phyloP scores from a whole-genome alignment of 2,113 vertebrate species.

The Crocuta crocuta region DNA sequence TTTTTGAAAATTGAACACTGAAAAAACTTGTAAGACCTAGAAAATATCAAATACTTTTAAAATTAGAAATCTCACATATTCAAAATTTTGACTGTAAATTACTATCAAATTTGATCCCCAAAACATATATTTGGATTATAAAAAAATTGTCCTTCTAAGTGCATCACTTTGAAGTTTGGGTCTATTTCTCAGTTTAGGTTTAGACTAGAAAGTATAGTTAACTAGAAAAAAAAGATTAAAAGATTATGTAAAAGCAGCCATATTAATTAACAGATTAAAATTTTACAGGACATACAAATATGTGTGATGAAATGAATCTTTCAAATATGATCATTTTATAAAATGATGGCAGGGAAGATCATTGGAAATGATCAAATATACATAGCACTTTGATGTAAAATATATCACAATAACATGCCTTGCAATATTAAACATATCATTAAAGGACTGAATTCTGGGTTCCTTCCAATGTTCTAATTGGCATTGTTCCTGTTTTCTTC shows the following conservation, averaged over 20 bases:
- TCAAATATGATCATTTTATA: constrained; percentile 40
- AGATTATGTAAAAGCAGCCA: neutral
- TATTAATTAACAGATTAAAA: neutral
- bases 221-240: neutral
- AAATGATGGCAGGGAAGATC: constrained; percentile 2
- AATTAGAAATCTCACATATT: neutral
- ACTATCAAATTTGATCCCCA: neutral
- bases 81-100: neutral
- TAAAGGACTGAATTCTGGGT: constrained; percentile 54
- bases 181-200: neutral
- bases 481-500: constrained; percentile 2
- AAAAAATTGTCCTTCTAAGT: neutral
- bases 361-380: constrained; percentile 44
- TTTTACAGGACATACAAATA: neutral
- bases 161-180: neutral
- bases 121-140: neutral
- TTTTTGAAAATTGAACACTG: constrained; percentile 4
- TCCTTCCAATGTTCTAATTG: constrained; percentile 21
- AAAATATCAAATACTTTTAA: neutral
- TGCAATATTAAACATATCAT: constrained; percentile 62
- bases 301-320: neutral
- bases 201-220: neutral
- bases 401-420: constrained; percentile 48
- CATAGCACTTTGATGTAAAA: constrained; percentile 32
- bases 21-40: neutral